Conservation (phyloP, 2,113 vertebrate species). For the Calonectris borealis region DNA sequence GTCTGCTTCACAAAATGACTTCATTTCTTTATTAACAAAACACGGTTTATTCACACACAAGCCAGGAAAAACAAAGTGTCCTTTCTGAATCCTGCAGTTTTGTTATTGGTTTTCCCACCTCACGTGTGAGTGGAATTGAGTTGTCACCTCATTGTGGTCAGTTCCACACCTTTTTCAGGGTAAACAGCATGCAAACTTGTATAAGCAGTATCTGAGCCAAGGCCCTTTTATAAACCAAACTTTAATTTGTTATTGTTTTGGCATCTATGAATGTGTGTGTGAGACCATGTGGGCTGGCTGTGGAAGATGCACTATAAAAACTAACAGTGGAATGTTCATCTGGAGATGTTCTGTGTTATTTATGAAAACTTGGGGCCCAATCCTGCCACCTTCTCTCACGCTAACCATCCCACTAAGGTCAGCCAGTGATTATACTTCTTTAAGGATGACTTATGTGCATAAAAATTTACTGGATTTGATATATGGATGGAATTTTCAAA, state of each 20-base stretch:
- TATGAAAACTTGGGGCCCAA: constrained; percentile 40
- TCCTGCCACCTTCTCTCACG: constrained; percentile 53
- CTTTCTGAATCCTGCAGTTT: constrained; percentile 7
- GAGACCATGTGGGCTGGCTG: constrained; percentile 64
- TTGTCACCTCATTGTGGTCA: constrained; percentile 64
- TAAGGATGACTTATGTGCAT: neutral
- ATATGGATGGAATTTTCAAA: neutral
- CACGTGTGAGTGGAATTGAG: constrained; percentile 54
- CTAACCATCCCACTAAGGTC: neutral
- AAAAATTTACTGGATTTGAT: neutral
- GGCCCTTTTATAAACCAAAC: constrained; percentile 56
- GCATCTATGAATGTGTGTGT: constrained; percentile 53
- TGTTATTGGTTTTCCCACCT: constrained; percentile 63
- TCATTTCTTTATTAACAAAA: neutral
- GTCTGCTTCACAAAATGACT: neutral
- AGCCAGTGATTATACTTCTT: neutral
- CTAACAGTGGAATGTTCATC: constrained; percentile 63
- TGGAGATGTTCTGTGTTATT: constrained; percentile 55
- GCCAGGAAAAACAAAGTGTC: constrained; percentile 31
- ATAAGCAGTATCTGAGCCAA: constrained; percentile 48
- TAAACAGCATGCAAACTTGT: constrained; percentile 45
- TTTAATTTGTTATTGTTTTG: constrained; percentile 72
- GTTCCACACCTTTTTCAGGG: constrained; percentile 59
- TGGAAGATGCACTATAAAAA: constrained; percentile 61
- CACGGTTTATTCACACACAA: neutral